phyloP scores from a whole-genome alignment of 2,797 vertebrate species.

The Galaxias olidus region DNA sequence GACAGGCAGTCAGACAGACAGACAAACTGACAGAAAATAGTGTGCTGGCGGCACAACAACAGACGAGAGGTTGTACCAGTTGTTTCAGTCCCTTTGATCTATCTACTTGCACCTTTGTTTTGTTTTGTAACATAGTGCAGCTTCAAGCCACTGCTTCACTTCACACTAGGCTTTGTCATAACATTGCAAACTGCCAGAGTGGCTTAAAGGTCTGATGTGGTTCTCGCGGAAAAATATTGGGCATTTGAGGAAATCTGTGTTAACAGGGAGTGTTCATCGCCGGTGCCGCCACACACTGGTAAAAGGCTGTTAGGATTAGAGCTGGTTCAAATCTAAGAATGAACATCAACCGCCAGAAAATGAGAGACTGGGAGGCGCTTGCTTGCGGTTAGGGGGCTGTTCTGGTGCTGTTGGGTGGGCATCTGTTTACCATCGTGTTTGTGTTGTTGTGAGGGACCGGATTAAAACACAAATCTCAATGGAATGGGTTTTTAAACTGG shows the following conservation, averaged over 20 bases:
- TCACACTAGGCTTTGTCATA: no score
- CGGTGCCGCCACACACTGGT: neutral
- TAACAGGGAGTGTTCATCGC: neutral
- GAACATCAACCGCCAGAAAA: neutral
- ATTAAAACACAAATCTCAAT: no score
- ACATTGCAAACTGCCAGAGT: no score
- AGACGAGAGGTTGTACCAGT: no score
- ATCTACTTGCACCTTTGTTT: no score
- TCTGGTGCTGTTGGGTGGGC: neutral
- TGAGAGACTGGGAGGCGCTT: neutral
- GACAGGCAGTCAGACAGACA: constrained; percentile 40
- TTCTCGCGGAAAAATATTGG: neutral
- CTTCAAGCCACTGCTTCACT: no score
- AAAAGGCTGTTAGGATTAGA: neutral
- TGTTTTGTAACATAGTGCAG: no score
- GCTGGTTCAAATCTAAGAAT: neutral
- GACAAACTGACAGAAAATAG: neutral
- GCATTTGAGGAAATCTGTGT: neutral
- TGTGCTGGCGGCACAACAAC: no score
- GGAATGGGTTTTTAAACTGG: no score
- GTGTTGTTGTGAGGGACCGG: neutral
- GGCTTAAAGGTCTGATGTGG: no score
- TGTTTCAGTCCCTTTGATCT: no score
- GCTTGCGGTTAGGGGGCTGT: neutral
- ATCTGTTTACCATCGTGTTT: constrained; percentile 6